These are phyloP conservation scores for Eospalax fontanierii DNA, from an alignment of 2,797 vertebrate species.

Conservation along the genomic window DNA sequence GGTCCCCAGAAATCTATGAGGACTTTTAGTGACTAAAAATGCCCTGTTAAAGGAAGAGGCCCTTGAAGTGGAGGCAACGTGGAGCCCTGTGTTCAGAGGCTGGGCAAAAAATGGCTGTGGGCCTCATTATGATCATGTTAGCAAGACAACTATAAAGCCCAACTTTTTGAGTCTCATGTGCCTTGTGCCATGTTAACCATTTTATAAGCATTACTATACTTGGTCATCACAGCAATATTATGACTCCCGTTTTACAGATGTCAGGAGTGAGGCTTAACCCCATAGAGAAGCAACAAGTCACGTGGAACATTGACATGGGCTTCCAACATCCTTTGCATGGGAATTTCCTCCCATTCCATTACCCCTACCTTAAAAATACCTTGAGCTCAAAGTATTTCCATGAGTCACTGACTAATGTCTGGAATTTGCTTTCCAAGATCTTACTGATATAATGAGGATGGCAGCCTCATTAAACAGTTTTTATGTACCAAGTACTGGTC, in stretches of 20 bases:
- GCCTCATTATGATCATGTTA: not conserved
- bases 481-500: not conserved
- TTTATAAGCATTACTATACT: not conserved
- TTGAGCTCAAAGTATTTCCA: slow-evolving; percentile 27
- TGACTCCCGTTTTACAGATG: not conserved
- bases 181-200: not conserved
- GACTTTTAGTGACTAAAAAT: not conserved
- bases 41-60: not conserved
- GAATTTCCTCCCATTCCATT: not conserved
- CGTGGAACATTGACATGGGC: not conserved
- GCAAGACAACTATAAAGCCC: not conserved
- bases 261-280: not conserved
- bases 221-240: not conserved
- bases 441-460: not conserved
- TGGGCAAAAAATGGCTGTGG: not conserved
- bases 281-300: not conserved
- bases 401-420: not conserved
- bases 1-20: not conserved
- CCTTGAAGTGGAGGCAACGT: accelerated
- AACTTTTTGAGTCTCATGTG: not conserved
- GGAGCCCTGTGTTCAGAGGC: too few relatives aligned
- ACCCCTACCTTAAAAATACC: slow-evolving; percentile 23
- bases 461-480: not conserved
- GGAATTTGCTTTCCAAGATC: slow-evolving; percentile 61
- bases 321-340: not conserved